Evolutionary conservation across 2,888 invertebrate species (phyloP), one percentile per base, ranked within the genome.

Genomic region (Drosophila rellima): DNA sequence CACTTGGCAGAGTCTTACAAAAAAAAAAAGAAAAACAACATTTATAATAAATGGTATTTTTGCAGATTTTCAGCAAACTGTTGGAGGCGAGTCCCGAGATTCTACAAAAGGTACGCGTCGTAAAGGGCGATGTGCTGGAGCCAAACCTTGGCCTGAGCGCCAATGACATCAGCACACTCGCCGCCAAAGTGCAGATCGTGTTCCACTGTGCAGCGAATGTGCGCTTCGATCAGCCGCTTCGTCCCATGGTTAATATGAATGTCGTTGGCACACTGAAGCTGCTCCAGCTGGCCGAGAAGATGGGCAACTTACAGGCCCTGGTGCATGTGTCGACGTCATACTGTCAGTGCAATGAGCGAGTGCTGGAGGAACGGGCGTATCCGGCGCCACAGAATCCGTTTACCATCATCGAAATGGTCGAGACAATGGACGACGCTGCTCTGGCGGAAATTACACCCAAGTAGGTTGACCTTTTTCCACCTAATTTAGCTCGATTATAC

Each of bases 271-370:
- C 97, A 0, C 94, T 95, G 68, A 94, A 95, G 78, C 94, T 98
- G 90, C 92, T 98, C 17, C 94, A 95, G 37, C 93, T 98, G 50
- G 97, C 97, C 64, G 95, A 95, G 87, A 93, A 94, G 74, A 95
- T 95, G 93, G 93, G 94, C 75, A 94, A 96, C 33, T 93, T 98
- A 55, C 94, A 94, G 92, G 94, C 95, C 0, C 95, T 97, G 80
- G 94, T 97, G 2, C 97, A 99, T 91, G 96, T 98, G 0, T 98
- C 98, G 0, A 99, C 98, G 0, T 96, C 98, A 0, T 99, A 97
- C 92, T 97, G 98, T 78, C 97, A 98, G 90, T 97, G 98, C 90
- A 96, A 97, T 82, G 94, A 96, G 78, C 93, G 94, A 0, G 93
- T 94, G 0, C 90, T 98, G 17, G 96, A 97, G 81, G 98, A 99